Percentiles rank a stretch among this genome's conserved stretches.
These are phyloP conservation scores for Cololabis saira DNA, from an alignment of 2,113 vertebrate species.

Conservation along the genomic window DNA sequence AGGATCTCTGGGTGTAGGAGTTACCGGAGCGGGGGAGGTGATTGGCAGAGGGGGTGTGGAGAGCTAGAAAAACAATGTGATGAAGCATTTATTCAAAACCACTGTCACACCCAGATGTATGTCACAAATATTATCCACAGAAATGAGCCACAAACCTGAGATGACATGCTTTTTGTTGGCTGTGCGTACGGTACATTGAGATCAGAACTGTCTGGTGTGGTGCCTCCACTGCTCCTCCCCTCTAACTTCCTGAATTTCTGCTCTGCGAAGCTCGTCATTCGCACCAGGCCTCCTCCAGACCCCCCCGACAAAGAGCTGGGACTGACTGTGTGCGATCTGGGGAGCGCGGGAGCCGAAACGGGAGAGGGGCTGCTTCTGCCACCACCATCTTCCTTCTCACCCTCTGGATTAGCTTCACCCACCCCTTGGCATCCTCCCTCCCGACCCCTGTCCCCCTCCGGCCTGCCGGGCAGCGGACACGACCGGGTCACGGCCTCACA, in stretches of 20 bases:
- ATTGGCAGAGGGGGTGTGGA: slow-evolving; percentile 68
- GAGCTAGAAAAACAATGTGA: slow-evolving; percentile 49
- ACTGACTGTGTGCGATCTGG: slow-evolving; percentile 88
- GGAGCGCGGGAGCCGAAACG: slow-evolving; percentile 86
- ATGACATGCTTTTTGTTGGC: slow-evolving; percentile 79
- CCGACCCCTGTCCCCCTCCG: slow-evolving; percentile 17
- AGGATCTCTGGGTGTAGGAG: slow-evolving; percentile 85
- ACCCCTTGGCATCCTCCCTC: slow-evolving; percentile 36
- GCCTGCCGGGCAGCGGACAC: slow-evolving; percentile 67
- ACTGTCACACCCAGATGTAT: not conserved
- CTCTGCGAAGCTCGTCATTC: slow-evolving; percentile 98
- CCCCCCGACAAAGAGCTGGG: slow-evolving; percentile 89
- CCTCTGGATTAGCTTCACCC: slow-evolving; percentile 18
- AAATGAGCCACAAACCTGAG: slow-evolving; percentile 76
- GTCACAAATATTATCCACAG: too few relatives aligned
- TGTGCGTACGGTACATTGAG: slow-evolving; percentile 87
- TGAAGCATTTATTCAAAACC: not conserved
- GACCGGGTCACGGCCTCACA: slow-evolving; percentile 81
- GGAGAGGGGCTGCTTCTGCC: slow-evolving; percentile 86
- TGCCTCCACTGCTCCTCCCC: slow-evolving; percentile 92
- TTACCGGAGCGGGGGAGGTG: slow-evolving; percentile 68
- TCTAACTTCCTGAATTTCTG: slow-evolving; percentile 96
- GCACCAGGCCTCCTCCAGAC: slow-evolving; percentile 86
- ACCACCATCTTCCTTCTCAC: slow-evolving; percentile 48
- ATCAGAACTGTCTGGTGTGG: slow-evolving; percentile 93